Evolutionary conservation across 2,797 vertebrate species (phyloP), one percentile per base, ranked within the genome.

Genomic region (Anniella stebbinsi): DNA sequence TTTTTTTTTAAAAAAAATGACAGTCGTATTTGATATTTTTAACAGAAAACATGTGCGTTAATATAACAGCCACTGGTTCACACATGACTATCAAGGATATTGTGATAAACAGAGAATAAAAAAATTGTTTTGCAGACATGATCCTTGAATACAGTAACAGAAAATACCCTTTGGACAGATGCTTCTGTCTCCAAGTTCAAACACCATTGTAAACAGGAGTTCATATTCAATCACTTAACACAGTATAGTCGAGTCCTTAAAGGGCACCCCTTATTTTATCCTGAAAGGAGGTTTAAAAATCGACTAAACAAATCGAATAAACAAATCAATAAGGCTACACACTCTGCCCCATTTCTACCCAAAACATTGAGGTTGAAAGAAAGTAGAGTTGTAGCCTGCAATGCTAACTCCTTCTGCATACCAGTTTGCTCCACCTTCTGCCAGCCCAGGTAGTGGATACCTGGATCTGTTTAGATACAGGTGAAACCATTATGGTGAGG

Each of bases 1-100:
- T 88, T 48, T 54, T 86, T 51, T 86, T 86, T 66, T 38, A 57
- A 36, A 83, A 36, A 83, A 48, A 36, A 48, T 67, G 72, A 84
- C 41, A 41, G 23, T 81, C 38, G n/a, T 54, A 82, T 70, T 90
- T 69, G 85, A 54, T 83, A 69, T 84, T 83, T 57, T 41, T 28
- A 90, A 87, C 41, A 48, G 36, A 33, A 76, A 90, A 67, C 69
- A 72, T 38, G 21, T 89, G 75, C 38, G n/a, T 1, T 63, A 63
- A 63, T 69, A 28, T 80, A 60, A 80, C 83, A 45, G 38, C 84
- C 54, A 63, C 67, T 60, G 76, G 48, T 28, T 70, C 36, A 88
- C 41, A 88, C 33, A 66, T 51, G 30, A 77, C 54, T 80, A n/a
- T 57, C 33, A 36, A 70, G 48, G 36, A 69, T 41, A 57, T 57